phyloP scores from a whole-genome alignment of 2,888 invertebrate species.

The Petrolisthes cinctipes region DNA sequence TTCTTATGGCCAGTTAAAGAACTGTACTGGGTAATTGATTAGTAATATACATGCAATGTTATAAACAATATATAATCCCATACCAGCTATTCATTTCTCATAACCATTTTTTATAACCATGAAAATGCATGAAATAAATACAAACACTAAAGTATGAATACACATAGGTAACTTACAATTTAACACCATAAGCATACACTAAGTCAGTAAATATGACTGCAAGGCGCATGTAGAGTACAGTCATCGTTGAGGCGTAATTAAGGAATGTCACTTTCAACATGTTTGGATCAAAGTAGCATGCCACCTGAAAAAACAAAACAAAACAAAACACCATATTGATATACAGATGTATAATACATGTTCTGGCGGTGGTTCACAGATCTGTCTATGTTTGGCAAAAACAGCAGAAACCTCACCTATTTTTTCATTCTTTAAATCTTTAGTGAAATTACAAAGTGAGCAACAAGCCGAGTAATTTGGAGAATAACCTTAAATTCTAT shows the following conservation, averaged over 20 bases:
- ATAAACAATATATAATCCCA: not conserved
- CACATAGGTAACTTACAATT: constrained; percentile 74
- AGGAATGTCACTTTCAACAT: constrained; percentile 87
- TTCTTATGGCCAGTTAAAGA: no score
- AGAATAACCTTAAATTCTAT: no score
- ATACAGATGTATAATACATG: not conserved
- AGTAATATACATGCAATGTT: no score
- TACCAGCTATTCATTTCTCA: not conserved
- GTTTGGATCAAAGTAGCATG: constrained; percentile 81
- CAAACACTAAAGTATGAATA: not conserved
- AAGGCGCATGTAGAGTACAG: constrained; percentile 88
- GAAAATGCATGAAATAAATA: constrained; percentile 7
- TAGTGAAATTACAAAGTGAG: not conserved
- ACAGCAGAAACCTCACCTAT: not conserved
- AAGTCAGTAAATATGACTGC: constrained; percentile 90
- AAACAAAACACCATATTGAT: not conserved
- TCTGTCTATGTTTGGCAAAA: not conserved
- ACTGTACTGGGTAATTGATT: no score
- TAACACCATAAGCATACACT: constrained; percentile 82
- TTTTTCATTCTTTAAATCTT: no score
- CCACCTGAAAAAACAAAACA: constrained; percentile 72
- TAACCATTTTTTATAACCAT: not conserved
- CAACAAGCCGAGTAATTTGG: no score
- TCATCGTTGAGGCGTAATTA: constrained; percentile 82
- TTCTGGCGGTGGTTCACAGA: not conserved